Evolutionary conservation across 1,140 invertebrate genomes (phyloP), one percentile per base, ranked within the genome.

Genomic region (Bombus confusus): DNA sequence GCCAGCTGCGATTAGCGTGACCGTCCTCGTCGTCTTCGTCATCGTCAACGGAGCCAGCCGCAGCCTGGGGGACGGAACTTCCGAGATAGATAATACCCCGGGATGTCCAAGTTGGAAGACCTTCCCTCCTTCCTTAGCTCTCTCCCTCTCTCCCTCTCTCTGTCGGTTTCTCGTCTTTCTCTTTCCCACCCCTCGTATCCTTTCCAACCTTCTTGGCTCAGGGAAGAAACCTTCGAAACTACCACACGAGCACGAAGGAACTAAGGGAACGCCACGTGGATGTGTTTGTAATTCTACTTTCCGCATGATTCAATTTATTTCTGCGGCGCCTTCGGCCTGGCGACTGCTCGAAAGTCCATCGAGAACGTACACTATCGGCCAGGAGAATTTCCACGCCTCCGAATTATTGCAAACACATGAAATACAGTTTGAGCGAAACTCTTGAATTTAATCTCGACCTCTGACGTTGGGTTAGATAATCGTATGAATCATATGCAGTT

Each of bases 1-100:
- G 85, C 85, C 86, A 87, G 86, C 89, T 89, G 85, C 90, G 91
- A 93, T 93, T 92, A 93, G 91, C 90, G 92, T 90, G 91, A 89
- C 91, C 90, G 87, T 92, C 85, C 52, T 77, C 80, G 39, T 71
- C 73, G 71, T 69, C 66, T 81, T 86, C 80, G 72, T 86, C 80
- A 76, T 82, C 79, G 75, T 76, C 75, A 68, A 75, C 62, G 72
- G 43, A 79, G 59, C 77, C 80, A 81, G 69, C 84, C 74, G 31
- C 34, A 75, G 75, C 78, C 86, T 80, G 74, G 52, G 79, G 87
- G 87, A 86, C 85, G 80, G 59, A 93, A 92, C 91, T 93, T 92
- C 83, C 90, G 74, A 88, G 88, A 92, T 91, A 92, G 91, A 93
- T 93, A 92, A 91, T 92, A 91, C 88, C 85, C 84, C 39, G 39